Base-by-base conservation (phyloP, 2,888 invertebrate species). In the Chaetoderma sp. region DNA sequence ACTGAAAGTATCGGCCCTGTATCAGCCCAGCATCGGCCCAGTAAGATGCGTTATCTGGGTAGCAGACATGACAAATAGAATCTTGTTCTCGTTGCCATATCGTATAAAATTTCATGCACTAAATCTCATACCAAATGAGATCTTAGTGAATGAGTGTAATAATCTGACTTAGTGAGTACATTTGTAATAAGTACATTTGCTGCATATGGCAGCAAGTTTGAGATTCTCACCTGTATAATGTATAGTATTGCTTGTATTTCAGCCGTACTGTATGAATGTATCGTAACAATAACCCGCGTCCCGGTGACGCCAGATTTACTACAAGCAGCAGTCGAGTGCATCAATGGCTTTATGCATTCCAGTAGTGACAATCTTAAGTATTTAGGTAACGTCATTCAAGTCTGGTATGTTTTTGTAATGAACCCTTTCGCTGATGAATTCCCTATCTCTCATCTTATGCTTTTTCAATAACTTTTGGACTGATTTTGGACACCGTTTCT, bases 181-280 rank as follows among this genome's bases (percentile, higher is more conserved):
- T 39, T n/a, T n/a, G n/a, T n/a, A 39, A n/a, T 39, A 13, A n/a
- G n/a, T 10, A n/a, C 10, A n/a, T 39, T 39, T 39, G 39, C 39
- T 13, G 10, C 10, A n/a, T n/a, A 39, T 39, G 39, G n/a, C 39
- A 39, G 10, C 10, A 10, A 39, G n/a, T 13, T 39, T 39, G n/a
- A n/a, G n/a, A n/a, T n/a, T n/a, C n/a, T n/a, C 10, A 39, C 39
- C 10, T 39, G 39, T 13, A 10, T 10, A 39, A 10, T n/a, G n/a
- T n/a, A 13, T 13, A n/a, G 39, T 39, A 39, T n/a, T 39, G 39
- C n/a, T n/a, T 60, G 10, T 32, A 42, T 72, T 71, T 30, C 67
- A 78, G 78, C 77, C 47, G 70, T 86, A 21, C 68, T 83, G 32
- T 83, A 81, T 64, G 83, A 86, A 68, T 82, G 84, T 66, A 74